Percentiles rank a stretch among this genome's conserved stretches.
Evolutionary conservation across 1,140 invertebrate genomes (phyloP).

Genomic region (Leptinotarsa defecta): DNA sequence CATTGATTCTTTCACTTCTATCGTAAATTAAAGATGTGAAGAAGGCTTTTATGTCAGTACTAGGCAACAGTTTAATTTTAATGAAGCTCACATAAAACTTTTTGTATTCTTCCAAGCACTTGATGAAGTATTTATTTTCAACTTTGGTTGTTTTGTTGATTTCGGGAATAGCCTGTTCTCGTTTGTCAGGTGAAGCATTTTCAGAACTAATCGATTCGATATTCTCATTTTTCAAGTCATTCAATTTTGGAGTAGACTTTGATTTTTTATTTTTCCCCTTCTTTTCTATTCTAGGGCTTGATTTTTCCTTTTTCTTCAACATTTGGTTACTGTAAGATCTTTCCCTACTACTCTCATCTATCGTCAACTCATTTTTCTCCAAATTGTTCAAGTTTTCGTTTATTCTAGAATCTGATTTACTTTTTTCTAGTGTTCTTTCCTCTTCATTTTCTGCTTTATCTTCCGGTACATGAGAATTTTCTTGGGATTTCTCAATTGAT

Average conservation of each 20-base stretch:
- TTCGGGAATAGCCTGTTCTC: conserved; percentile 9
- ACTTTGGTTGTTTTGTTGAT: conserved; percentile 38
- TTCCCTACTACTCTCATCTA: conserved; percentile 49
- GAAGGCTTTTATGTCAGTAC: conserved; percentile 49
- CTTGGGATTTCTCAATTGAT: conserved; percentile 13
- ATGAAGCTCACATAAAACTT: conserved; percentile 68
- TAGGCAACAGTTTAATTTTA: conserved; percentile 53
- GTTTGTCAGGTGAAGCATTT: conserved; percentile 27
- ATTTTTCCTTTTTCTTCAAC: conserved; percentile 54
- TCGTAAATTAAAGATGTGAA: conserved; percentile 46
- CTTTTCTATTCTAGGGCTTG: conserved; percentile 60
- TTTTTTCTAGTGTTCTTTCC: conserved; percentile 61
- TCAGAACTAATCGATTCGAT: conserved; percentile 26
- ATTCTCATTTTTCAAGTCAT: conserved; percentile 60
- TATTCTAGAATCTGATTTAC: conserved; percentile 69
- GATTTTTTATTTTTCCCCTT: conserved; percentile 61
- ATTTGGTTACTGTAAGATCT: conserved; percentile 57
- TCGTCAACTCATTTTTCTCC: conserved; percentile 55
- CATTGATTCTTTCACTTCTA: conserved; percentile 55
- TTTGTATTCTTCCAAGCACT: conserved; percentile 72
- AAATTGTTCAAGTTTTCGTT: conserved; percentile 62
- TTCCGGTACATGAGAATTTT: conserved; percentile 17
- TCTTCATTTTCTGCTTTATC: conserved; percentile 32
- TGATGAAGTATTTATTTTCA: conserved; percentile 55
- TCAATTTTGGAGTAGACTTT: conserved; percentile 61